A percentile compares a stretch with the other conserved stretches of the same genome.
phyloP scores from a whole-genome alignment of 2,888 invertebrate genomes.

The Cryptus viduatorius region DNA sequence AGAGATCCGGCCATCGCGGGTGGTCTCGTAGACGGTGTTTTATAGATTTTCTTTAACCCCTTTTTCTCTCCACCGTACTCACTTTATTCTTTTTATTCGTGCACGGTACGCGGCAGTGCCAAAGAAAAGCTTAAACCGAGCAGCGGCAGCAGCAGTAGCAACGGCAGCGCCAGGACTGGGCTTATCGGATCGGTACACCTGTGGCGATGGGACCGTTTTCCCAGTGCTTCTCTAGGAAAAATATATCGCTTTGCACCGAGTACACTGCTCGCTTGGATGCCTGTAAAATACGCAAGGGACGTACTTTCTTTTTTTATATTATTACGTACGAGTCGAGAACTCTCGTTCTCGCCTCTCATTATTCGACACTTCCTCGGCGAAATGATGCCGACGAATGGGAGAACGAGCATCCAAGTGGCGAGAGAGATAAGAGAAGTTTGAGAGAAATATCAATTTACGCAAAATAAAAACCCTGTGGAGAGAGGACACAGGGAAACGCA shows the following conservation, averaged over 20 bases:
- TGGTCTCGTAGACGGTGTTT: constrained; percentile 4
- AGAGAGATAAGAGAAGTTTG: constrained; percentile 9
- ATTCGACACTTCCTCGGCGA: constrained; percentile 15
- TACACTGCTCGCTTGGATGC: constrained; percentile 22
- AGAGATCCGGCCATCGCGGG: not conserved
- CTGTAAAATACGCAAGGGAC: constrained; percentile 18
- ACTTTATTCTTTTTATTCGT: constrained; percentile 59
- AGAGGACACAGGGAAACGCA: not conserved
- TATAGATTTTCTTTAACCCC: constrained; percentile 35
- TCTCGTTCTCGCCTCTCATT: constrained; percentile 44
- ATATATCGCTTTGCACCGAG: constrained; percentile 46
- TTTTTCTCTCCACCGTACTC: constrained; percentile 42
- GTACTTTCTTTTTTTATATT: constrained; percentile 19
- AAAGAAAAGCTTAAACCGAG: constrained; percentile 71
- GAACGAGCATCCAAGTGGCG: not conserved
- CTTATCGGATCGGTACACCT: constrained; percentile 72
- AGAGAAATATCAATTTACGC: not conserved
- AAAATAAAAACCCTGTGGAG: not conserved
- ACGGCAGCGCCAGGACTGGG: constrained; percentile 45
- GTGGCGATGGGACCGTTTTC: constrained; percentile 65
- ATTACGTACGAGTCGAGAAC: constrained; percentile 1
- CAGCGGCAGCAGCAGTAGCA: constrained; percentile 40
- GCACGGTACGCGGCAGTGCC: constrained; percentile 53
- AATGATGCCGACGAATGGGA: not conserved
- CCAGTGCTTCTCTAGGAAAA: constrained; percentile 47